A percentile compares a stretch with the other conserved stretches of the same genome.
These are phyloP conservation scores for Macropodus opercularis DNA, from an alignment of 2,797 vertebrate species.

Conservation along the genomic window DNA sequence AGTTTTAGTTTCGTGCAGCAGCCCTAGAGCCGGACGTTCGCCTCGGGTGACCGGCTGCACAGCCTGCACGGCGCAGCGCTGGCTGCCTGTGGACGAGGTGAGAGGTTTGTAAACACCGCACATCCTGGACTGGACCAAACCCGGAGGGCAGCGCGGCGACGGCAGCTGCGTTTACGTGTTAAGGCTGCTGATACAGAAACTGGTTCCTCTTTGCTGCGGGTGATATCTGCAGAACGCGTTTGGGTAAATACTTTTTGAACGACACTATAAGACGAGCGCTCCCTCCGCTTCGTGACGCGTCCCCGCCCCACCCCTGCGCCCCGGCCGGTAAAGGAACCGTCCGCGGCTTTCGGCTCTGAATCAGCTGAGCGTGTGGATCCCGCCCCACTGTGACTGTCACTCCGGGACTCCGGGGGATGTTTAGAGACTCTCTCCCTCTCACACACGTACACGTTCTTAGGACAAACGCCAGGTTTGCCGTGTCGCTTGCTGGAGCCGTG, in stretches of 20 bases:
- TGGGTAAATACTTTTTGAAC: background rate
- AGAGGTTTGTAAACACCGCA: conserved; percentile 78
- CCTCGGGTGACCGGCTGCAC: no score
- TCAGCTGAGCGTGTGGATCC: conserved; percentile 77
- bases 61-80: background rate
- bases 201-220: conserved; percentile 12
- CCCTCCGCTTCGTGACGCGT: no score
- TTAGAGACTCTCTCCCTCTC: background rate
- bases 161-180: background rate
- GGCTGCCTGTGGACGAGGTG: conserved; percentile 65
- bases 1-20: no score
- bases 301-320: conserved; percentile 34
- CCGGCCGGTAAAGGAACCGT: conserved; percentile 53
- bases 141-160: background rate
- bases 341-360: conserved; percentile 31
- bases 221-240: accelerated
- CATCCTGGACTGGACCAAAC: conserved; percentile 82
- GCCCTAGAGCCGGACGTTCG: no score
- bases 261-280: conserved; percentile 27
- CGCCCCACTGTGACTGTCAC: conserved; percentile 26
- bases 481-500: background rate
- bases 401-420: conserved; percentile 9
- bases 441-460: background rate
- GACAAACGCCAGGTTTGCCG: background rate
- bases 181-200: background rate